Base-by-base conservation (phyloP, 2,113 vertebrate species). In the Symphodus melops region DNA sequence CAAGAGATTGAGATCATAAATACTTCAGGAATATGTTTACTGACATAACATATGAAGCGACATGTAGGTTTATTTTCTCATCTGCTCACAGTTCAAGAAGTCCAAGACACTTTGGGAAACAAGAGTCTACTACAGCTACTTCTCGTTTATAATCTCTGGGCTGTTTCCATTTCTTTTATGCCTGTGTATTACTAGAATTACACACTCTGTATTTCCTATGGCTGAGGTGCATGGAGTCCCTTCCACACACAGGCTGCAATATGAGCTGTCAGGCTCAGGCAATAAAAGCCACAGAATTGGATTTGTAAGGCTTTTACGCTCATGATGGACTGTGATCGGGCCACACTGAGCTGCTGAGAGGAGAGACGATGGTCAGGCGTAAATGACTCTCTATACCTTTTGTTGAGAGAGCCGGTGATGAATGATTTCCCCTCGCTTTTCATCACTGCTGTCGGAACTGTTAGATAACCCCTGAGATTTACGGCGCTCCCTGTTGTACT, bases 391-490 rank as follows among this genome's bases (percentile, higher is more conserved):
- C 59, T 57, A 46, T 72, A 62, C 79, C 75, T 84, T 51, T 89
- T 91, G 86, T 90, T 84, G 79, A 88, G 75, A 71, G 58, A 76
- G 72, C 71, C 9, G 6, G 62, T 90, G 89, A 92, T 88, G 84
- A 92, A 92, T 88, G 88, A 83, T 79, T 86, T 73, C 85, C 72
- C 59, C 75, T 58, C 14, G 28, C 79, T 72, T 85, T 91, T 82
- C 77, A 86, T 82, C 68, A 12, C 37, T 39, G 14, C 82, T 78
- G 77, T 86, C 70, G 52, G 79, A 89, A 87, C 68, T 75, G 67
- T 90, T 80, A 82, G 91, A 93, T 92, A 92, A 90, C 87, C 87
- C 68, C n/a, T 2, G 61, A 88, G 87, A 91, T 90, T 89, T 86
- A 92, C 78, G 75, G 72, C 9, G 62, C 73, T 63, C 66, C 33